Evolutionary conservation across 2,888 invertebrate species (phyloP).

Genomic region (Frankliniella intonsa): DNA sequence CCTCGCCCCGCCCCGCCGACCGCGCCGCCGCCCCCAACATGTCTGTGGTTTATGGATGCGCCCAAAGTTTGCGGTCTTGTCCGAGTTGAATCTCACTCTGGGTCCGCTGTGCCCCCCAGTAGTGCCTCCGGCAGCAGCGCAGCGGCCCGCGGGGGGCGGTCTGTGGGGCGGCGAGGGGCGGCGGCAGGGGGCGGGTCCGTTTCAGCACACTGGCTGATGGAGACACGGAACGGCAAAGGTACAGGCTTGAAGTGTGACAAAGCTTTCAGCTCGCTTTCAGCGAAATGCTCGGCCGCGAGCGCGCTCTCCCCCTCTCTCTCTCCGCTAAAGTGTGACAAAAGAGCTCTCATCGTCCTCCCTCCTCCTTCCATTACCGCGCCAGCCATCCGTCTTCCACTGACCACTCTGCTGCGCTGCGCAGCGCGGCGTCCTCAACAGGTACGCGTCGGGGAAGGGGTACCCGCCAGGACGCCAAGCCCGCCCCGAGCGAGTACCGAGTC

Average conservation of each 20-base stretch:
- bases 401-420: not conserved
- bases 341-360: not conserved
- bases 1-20: not conserved
- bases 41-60: not conserved
- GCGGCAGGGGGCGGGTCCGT: not conserved
- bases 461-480: not conserved
- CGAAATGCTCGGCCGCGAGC: not conserved
- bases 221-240: not conserved
- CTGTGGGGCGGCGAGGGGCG: too few relatives aligned
- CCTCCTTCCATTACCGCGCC: not conserved
- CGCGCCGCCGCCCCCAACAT: not conserved
- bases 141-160: not conserved
- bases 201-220: too few relatives aligned
- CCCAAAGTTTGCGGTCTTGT: conserved; percentile 1
- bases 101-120: not conserved
- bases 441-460: too few relatives aligned
- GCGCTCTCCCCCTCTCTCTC: not conserved
- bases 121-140: not conserved
- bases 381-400: not conserved
- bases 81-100: not conserved
- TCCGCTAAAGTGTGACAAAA: not conserved
- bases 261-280: not conserved
- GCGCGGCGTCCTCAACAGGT: not conserved
- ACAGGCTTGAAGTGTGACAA: not conserved
- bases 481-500: not conserved